Evolutionary conservation across 1,140 invertebrate species (phyloP).

Genomic region (Akabosia matsudoensis): DNA sequence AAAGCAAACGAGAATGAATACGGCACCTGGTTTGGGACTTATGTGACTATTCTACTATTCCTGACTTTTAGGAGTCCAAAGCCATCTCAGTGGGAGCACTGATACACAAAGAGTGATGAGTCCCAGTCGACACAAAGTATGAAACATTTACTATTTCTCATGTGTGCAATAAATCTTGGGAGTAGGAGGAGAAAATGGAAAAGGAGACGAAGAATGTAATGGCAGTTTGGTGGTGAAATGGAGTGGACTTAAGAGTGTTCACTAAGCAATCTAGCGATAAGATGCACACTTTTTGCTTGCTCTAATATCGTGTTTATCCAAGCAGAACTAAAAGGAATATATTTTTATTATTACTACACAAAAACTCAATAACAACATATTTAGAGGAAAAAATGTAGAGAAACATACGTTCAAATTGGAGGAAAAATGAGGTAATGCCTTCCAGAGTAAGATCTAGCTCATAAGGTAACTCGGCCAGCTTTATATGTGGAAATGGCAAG

Average conservation of each 20-base stretch:
- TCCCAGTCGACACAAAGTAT: slow-evolving; percentile 21
- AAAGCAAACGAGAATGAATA: too few relatives aligned
- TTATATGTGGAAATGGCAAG: too few relatives aligned
- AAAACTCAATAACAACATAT: background rate
- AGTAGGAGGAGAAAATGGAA: slow-evolving; percentile 12
- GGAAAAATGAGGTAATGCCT: too few relatives aligned
- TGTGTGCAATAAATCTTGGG: background rate
- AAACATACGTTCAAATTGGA: too few relatives aligned
- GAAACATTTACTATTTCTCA: slow-evolving; percentile 10
- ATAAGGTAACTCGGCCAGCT: too few relatives aligned
- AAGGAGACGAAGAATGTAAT: slow-evolving; percentile 4
- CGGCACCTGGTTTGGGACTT: too few relatives aligned
- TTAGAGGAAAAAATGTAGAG: background rate
- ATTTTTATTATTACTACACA: background rate
- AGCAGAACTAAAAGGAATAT: background rate
- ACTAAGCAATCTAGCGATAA: background rate
- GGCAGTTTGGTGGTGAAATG: slow-evolving; percentile 6
- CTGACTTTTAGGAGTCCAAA: too few relatives aligned
- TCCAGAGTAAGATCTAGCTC: too few relatives aligned
- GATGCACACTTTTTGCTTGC: background rate
- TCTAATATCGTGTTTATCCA: background rate
- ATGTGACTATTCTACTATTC: too few relatives aligned
- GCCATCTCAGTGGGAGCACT: too few relatives aligned
- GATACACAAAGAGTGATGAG: slow-evolving; percentile 8
- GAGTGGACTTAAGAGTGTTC: slow-evolving; percentile 15